Base-by-base conservation (phyloP, 2,113 vertebrate genomes). In the Brachionichthys hirsutus region DNA sequence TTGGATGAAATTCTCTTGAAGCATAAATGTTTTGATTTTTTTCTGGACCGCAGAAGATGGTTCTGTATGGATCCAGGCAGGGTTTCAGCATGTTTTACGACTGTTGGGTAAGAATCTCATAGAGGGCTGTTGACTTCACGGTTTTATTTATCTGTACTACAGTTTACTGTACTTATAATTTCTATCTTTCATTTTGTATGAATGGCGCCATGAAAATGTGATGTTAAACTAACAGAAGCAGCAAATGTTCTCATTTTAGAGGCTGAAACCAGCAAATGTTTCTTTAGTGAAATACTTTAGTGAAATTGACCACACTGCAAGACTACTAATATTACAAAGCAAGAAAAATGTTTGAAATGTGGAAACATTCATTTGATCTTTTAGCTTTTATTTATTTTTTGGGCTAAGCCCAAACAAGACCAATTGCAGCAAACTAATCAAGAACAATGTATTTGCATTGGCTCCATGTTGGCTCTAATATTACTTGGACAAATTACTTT, bases 1-100 rank as follows among this genome's bases (percentile, higher is more conserved):
- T 58, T 14, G 51, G 67, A 63, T 62, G 38, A 55, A 58, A 55
- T 24, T 56, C 66, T 77, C 64, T 42, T 24, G 8, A 12, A 30
- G 24, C 24, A 30, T 30, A 30, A 30, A 30, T 30, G 24, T 30
- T 30, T 30, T 30, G 5, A 4, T 30, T 30, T 30, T 30, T 8
- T 30, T 30, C 8, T 30, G 58, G 49, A 9, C 42, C 15, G 54
- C 1, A 0, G 7, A 6, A 57, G 47, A 48, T 45, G 24, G 24
- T 18, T 46, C 54, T 73, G 45, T 65, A 3, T 45, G 41, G 40
- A 45, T 1, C 2, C 7, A 43, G 56, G 40, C 4, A 20, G 30
- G 16, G 44, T 34, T 43, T 58, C 19, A 14, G 22, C 48, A 17
- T 6, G 2, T 54, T 17, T 51, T 1, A 11, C 17, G 14, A 46